These are phyloP conservation scores for Siderastrea radians DNA, from an alignment of 92 coral and sea anemone genomes.

Conservation along the genomic window DNA sequence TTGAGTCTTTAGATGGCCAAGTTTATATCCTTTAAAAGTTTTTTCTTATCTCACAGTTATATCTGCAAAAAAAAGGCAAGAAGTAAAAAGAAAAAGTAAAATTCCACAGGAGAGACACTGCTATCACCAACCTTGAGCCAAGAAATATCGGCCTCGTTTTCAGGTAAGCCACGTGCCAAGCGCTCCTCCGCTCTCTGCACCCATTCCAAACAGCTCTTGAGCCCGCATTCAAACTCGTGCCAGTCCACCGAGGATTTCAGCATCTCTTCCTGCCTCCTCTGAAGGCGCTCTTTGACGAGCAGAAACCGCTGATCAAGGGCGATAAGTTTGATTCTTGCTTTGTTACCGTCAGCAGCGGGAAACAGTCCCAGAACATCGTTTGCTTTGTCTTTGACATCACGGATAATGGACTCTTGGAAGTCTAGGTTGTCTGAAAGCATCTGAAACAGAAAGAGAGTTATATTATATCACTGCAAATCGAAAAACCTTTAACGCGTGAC, in stretches of 20 bases:
- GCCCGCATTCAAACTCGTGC: conserved; percentile 87
- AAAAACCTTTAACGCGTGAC: no score
- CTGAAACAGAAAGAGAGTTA: conserved; percentile 41
- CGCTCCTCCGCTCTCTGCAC: conserved; percentile 68
- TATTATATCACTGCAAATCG: not conserved
- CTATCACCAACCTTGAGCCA: conserved; percentile 70
- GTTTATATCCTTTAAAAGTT: no score
- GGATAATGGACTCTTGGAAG: conserved; percentile 81
- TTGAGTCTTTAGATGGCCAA: no score
- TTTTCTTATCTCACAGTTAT: no score
- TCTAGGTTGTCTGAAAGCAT: conserved; percentile 89
- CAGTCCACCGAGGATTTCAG: conserved; percentile 86
- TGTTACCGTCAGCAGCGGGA: conserved; percentile 71
- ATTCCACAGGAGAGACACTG: not conserved
- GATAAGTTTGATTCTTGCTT: conserved; percentile 64
- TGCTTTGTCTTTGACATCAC: conserved; percentile 80
- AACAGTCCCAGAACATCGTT: conserved; percentile 65
- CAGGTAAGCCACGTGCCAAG: conserved; percentile 59
- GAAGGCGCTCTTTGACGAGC: conserved; percentile 78
- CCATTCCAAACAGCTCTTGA: conserved; percentile 82
- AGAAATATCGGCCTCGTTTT: conserved; percentile 69
- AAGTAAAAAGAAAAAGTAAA: not conserved
- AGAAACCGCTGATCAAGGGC: conserved; percentile 73
- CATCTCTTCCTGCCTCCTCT: conserved; percentile 77
- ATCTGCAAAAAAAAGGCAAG: no score